These are phyloP conservation scores for Clupea harengus DNA, from an alignment of 2,113 vertebrate species.

Conservation along the genomic window DNA sequence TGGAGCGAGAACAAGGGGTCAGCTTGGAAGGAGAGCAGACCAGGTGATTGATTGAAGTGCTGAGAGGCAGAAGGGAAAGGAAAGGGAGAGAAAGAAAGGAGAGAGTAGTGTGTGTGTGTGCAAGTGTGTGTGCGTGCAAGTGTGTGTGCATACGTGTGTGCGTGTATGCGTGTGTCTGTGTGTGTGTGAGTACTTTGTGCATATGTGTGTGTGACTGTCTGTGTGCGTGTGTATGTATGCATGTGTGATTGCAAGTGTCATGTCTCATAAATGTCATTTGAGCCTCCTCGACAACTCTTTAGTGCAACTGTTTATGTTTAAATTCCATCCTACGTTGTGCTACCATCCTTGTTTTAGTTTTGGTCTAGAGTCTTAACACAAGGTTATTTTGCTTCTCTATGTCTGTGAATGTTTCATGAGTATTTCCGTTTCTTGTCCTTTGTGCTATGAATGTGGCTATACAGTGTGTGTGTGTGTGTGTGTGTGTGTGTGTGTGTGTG, in stretches of 20 bases:
- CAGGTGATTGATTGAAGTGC: constrained; percentile 66
- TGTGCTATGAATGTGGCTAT: neutral
- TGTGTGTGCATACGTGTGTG: neutral
- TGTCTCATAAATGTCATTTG: constrained; percentile 54
- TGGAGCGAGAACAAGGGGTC: constrained; percentile 66
- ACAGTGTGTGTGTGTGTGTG: neutral
- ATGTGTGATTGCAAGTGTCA: constrained; percentile 52
- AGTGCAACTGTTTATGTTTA: neutral
- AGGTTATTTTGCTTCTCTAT: neutral
- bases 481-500: neutral
- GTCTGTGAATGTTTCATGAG: neutral
- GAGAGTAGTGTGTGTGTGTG: constrained; percentile 27
- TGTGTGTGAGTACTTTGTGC: constrained; percentile 30
- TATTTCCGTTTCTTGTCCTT: neutral
- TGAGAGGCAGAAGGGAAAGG: constrained; percentile 52
- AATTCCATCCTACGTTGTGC: neutral
- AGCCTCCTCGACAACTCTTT: neutral
- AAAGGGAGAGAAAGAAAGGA: neutral
- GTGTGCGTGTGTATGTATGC: constrained; percentile 21
- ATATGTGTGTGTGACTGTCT: constrained; percentile 24
- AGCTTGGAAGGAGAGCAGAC: constrained; percentile 30
- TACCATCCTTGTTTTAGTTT: neutral
- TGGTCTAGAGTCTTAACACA: neutral
- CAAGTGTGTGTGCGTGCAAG: constrained; percentile 29
- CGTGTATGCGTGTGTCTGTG: constrained; percentile 14